Evolutionary conservation across 2,888 invertebrate genomes (phyloP).

Genomic region (Hedychridium roseum): DNA sequence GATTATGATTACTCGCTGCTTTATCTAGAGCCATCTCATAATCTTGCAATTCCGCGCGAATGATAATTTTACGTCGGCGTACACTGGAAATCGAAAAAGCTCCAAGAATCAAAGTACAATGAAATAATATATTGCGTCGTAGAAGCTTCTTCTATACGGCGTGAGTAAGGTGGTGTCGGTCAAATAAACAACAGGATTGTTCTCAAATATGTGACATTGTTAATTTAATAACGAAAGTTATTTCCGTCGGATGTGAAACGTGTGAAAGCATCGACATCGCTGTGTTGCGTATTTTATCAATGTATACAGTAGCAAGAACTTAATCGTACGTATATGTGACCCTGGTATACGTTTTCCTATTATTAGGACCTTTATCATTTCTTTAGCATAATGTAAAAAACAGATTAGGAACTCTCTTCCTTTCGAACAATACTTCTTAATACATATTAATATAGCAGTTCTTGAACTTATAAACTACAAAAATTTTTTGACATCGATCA

Average conservation of each 20-base stretch:
- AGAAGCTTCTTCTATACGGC: too few relatives aligned
- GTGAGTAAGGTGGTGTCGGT: too few relatives aligned
- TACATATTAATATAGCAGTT: constrained; percentile 43
- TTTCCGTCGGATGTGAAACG: constrained; percentile 8
- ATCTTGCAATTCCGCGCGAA: too few relatives aligned
- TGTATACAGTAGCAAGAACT: constrained; percentile 28
- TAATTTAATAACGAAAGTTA: constrained; percentile 20
- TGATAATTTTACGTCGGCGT: too few relatives aligned
- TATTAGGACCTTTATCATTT: too few relatives aligned
- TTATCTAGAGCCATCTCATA: too few relatives aligned
- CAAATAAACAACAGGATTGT: constrained; percentile 16
- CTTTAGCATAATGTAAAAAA: constrained; percentile 23
- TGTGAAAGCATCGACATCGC: constrained; percentile 28
- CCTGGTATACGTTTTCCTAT: constrained; percentile 20
- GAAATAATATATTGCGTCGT: too few relatives aligned
- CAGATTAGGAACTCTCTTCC: constrained; percentile 17
- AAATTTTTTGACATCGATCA: constrained; percentile 53
- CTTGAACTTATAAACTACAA: constrained; percentile 53
- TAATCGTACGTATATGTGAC: constrained; percentile 18
- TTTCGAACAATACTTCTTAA: constrained; percentile 29
- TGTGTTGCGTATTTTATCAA: constrained; percentile 20
- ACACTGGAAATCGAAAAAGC: too few relatives aligned
- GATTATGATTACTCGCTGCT: too few relatives aligned
- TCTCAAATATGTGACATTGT: constrained; percentile 11
- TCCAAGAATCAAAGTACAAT: too few relatives aligned